phyloP scores from a whole-genome alignment of 2,113 vertebrate genomes.

The Rhinichthys klamathensis region DNA sequence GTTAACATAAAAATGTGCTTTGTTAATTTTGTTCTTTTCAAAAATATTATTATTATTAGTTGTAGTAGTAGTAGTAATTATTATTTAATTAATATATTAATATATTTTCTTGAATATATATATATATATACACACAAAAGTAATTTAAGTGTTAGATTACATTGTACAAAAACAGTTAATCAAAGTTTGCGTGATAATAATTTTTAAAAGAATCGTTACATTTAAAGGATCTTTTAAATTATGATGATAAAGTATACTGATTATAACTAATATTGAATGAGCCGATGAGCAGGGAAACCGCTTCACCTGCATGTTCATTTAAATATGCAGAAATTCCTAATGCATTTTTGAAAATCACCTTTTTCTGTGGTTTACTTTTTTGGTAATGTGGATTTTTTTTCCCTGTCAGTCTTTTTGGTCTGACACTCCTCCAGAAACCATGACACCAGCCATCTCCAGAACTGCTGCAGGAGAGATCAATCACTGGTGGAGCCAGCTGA shows the following conservation, averaged over 20 bases:
- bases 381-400: not conserved
- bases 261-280: not conserved
- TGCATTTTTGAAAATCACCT: too few species aligned
- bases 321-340: not conserved
- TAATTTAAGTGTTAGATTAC: not conserved
- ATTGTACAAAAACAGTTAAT: not conserved
- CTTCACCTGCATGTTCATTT: not conserved
- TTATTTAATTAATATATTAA: too few species aligned
- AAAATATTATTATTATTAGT: not conserved
- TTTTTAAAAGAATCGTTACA: not conserved
- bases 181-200: not conserved
- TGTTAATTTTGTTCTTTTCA: not conserved
- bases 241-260: not conserved
- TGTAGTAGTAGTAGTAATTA: too few species aligned
- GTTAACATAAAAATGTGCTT: not conserved
- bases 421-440: conserved; percentile 54
- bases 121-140: too few species aligned
- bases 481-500: conserved; percentile 78
- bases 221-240: not conserved
- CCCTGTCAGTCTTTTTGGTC: conserved; percentile 21
- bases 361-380: not conserved
- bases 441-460: conserved; percentile 72
- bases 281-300: not conserved
- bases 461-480: conserved; percentile 75
- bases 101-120: too few species aligned